Evolutionary conservation across 2,888 invertebrate species (phyloP).

Genomic region (Bombyx huttoni): DNA sequence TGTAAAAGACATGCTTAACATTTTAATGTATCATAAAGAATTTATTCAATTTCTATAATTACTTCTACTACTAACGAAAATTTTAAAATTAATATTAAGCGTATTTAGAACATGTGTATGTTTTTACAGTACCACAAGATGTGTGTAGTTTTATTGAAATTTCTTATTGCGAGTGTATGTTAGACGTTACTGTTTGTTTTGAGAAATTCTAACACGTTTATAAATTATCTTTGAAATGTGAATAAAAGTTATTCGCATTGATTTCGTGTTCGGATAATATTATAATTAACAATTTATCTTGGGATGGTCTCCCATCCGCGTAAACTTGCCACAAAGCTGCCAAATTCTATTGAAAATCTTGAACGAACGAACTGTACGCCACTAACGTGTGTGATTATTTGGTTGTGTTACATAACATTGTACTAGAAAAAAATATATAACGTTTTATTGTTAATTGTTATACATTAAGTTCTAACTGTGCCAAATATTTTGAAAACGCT

Average conservation of each 20-base stretch:
- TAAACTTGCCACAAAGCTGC: slow-evolving; percentile 20
- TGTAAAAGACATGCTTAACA: slow-evolving; percentile 61
- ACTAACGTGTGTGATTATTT: slow-evolving; percentile 65
- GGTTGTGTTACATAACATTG: slow-evolving; percentile 63
- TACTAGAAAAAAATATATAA: slow-evolving; percentile 38
- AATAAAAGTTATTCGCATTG: background rate
- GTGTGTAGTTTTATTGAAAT: background rate
- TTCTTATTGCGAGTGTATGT: background rate
- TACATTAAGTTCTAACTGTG: slow-evolving; percentile 29
- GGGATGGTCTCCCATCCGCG: slow-evolving; percentile 41
- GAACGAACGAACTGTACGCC: slow-evolving; percentile 26
- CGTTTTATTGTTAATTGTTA: slow-evolving; percentile 22
- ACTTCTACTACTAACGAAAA: slow-evolving; percentile 32
- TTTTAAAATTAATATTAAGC: slow-evolving; percentile 16
- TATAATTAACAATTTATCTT: slow-evolving; percentile 1
- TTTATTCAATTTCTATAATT: slow-evolving; percentile 32
- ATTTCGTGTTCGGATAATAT: background rate
- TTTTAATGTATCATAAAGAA: slow-evolving; percentile 17
- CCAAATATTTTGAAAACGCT: slow-evolving; percentile 44
- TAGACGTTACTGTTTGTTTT: background rate
- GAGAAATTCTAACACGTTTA: slow-evolving; percentile 5
- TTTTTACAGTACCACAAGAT: background rate
- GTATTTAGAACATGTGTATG: slow-evolving; percentile 14
- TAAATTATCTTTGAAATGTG: background rate
- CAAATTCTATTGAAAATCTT: slow-evolving; percentile 9